phyloP scores from a whole-genome alignment of 2,113 vertebrate genomes.

The Fulmarus glacialis region DNA sequence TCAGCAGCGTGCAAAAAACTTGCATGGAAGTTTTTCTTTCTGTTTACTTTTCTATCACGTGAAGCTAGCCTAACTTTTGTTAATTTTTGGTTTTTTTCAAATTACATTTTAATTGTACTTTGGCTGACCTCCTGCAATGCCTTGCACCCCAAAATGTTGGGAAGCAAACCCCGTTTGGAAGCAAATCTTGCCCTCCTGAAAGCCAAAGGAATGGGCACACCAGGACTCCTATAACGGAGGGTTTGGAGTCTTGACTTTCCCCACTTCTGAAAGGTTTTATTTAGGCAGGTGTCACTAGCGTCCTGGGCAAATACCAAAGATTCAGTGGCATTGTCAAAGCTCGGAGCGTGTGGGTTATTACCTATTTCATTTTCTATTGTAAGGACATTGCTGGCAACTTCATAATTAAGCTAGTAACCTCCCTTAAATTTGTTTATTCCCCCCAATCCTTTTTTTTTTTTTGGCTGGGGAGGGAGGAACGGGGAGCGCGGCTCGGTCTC shows the following conservation, averaged over 20 bases:
- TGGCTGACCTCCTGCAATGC: not conserved
- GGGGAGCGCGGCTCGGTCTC: not conserved
- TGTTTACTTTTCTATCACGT: not conserved
- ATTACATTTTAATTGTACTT: not conserved
- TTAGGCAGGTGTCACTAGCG: constrained; percentile 20
- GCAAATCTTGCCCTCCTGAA: not conserved
- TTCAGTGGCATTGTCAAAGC: not conserved
- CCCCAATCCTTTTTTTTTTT: not conserved
- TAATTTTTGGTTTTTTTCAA: not conserved
- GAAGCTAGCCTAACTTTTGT: not conserved
- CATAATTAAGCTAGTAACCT: not conserved
- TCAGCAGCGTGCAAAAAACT: not conserved
- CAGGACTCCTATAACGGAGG: not conserved
- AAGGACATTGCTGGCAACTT: not conserved
- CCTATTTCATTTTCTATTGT: not conserved
- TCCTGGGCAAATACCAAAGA: not conserved
- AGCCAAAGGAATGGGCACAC: not conserved
- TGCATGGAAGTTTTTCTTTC: not conserved
- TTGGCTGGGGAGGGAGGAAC: not conserved
- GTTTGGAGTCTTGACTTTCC: not conserved
- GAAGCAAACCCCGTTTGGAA: not conserved
- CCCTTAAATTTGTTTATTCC: not conserved
- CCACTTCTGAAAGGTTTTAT: not conserved
- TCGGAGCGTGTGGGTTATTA: not conserved
- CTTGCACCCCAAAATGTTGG: not conserved